Evolutionary conservation across 37 sponge, comb jelly and placozoan genomes (phyloP).

Genomic region (Amphimedon queenslandica): DNA sequence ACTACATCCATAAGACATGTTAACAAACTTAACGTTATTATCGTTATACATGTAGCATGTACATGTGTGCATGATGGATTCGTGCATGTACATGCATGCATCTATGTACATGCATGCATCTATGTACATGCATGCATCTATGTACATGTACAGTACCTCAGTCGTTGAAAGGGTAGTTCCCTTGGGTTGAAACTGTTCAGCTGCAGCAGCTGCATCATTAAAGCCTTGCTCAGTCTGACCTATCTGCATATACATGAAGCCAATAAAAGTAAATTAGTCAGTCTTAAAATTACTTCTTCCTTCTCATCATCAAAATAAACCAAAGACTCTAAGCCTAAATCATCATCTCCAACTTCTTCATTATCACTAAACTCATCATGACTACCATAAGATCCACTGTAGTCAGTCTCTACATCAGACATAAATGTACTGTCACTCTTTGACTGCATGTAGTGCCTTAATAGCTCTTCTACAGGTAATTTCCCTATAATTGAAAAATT

Average conservation of each 20-base stretch:
- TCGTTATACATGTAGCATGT: too few relatives aligned
- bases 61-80: too few relatives aligned
- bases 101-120: background rate
- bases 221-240: conserved; percentile 75
- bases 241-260: conserved; percentile 25
- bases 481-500: conserved; percentile 33
- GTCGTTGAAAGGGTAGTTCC: conserved; percentile 87
- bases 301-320: too few relatives aligned
- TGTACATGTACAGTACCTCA: conserved; percentile 41
- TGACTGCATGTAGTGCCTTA: conserved; percentile 47
- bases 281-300: conserved; percentile 2
- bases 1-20: too few relatives aligned
- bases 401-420: background rate
- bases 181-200: conserved; percentile 85
- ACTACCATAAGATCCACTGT: background rate
- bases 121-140: background rate
- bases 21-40: too few relatives aligned
- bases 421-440: background rate
- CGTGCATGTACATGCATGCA: conserved; percentile 9
- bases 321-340: conserved; percentile 37
- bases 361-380: background rate
- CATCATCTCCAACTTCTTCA: conserved; percentile 36
- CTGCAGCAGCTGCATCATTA: conserved; percentile 75
- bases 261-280: too few relatives aligned
- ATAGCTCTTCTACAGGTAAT: conserved; percentile 73